Evolutionary conservation across 2,888 invertebrate genomes (phyloP), one percentile per base, ranked within the genome.

Genomic region (Dastarcus helophoroides): DNA sequence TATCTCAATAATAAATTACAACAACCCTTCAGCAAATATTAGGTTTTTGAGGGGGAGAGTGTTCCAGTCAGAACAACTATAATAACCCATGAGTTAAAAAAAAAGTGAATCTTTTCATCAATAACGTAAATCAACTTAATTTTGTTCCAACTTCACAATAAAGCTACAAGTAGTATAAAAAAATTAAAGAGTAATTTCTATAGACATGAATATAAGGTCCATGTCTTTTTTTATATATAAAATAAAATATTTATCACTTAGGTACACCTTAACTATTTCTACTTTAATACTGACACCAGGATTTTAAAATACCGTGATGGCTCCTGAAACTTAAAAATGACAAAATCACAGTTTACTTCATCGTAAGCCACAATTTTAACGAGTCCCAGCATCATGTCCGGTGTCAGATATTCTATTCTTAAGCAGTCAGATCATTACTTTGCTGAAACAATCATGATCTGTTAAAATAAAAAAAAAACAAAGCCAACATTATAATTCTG

Each of bases 201-300:
- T 12, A 34, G 40, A 38, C 42, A 42, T 40, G 37, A 41, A 40
- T 37, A 36, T n/a, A n/a, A n/a, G n/a, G n/a, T n/a, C n/a, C n/a
- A n/a, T n/a, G n/a, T n/a, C n/a, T 41, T 27, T 34, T 36, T 40
- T 37, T 38, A 39, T 45, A 46, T 47, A 46, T 48, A 44, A 45
- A 48, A 44, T 47, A 46, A 67, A 49, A 47, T 47, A 43, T 50
- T 44, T 48, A 48, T 50, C 47, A 49, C 48, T 48, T 48, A 47
- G 42, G 48, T 50, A 50, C 44, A 43, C 36, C 40, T 43, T 45
- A 44, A 37, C 38, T 41, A 46, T 36, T n/a, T 39, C 42, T 44
- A 48, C 33, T 39, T 37, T 45, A 50, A 48, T 46, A 50, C 48
- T 46, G 50, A 49, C 50, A 44, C 44, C 44, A 49, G 48, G 46